Conservation (phyloP, 2,113 vertebrate genomes). For the Odocoileus virginianus region DNA sequence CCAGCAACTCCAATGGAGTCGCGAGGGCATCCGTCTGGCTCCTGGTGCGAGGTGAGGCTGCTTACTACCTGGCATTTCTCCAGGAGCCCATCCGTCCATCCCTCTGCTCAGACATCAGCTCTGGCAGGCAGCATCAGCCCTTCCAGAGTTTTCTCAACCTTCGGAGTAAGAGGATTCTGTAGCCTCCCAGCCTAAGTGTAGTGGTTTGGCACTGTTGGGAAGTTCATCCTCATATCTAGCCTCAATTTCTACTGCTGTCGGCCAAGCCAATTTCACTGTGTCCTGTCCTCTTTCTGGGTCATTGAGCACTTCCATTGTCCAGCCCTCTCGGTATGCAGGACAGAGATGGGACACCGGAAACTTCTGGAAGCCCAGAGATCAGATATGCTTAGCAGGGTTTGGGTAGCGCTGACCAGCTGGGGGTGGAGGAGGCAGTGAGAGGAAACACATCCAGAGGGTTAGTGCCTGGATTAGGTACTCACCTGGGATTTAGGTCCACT, state of each 20-base stretch:
- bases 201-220: neutral
- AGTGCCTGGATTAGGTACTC: neutral
- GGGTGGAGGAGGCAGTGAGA: neutral
- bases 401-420: neutral
- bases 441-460: neutral
- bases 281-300: neutral
- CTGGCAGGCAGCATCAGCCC: neutral
- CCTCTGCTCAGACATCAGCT: neutral
- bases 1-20: constrained; percentile 80
- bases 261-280: neutral
- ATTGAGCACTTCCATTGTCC: neutral
- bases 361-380: neutral
- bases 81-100: rapidly evolving
- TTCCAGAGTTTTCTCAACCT: neutral
- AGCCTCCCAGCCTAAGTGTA: neutral
- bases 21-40: constrained; percentile 85
- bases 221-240: neutral
- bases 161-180: neutral
- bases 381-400: neutral
- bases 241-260: neutral
- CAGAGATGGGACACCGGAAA: neutral
- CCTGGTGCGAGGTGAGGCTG: constrained; percentile 84
- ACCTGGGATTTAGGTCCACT: neutral
- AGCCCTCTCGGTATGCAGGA: rapidly evolving
- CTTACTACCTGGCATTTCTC: rapidly evolving